A percentile compares a stretch with the other conserved stretches of the same genome.
These are phyloP conservation scores for Pelochelys cantorii DNA, from an alignment of 2,797 vertebrate genomes.

Conservation along the genomic window DNA sequence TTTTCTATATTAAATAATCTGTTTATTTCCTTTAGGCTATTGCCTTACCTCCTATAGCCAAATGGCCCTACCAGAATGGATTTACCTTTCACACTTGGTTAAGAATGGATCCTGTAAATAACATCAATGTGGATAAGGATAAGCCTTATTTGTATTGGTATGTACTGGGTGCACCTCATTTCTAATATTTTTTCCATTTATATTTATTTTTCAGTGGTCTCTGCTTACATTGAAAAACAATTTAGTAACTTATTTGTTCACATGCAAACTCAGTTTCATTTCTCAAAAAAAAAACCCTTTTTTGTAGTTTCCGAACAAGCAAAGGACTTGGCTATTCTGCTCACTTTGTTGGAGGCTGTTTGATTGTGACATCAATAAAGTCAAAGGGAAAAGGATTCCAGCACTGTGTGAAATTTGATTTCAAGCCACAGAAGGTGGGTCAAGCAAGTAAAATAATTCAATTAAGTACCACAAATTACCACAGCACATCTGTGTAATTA, in stretches of 20 bases:
- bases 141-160: constrained; percentile 99
- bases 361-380: constrained; percentile 97
- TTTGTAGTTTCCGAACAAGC: constrained; percentile 93
- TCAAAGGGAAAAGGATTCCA: constrained; percentile 99
- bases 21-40: constrained; percentile 87
- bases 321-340: constrained; percentile 99
- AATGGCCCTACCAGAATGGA: constrained; percentile 98
- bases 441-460: constrained; percentile 7
- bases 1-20: neutral
- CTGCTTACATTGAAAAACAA: constrained; percentile 23
- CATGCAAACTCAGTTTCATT: constrained; percentile 60
- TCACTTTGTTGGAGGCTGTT: constrained; percentile 96
- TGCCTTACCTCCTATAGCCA: constrained; percentile 97
- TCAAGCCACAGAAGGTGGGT: constrained; percentile 97
- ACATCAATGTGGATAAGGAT: constrained; percentile 98
- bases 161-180: constrained; percentile 76
- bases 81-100: constrained; percentile 99
- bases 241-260: neutral
- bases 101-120: constrained; percentile 98
- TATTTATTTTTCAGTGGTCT: neutral
- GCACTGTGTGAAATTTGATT: constrained; percentile 98
- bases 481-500: neutral
- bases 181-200: neutral
- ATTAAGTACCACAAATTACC: neutral
- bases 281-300: neutral